Percentiles rank a stretch among this genome's conserved stretches.
These are phyloP conservation scores for Hydriomena furcata DNA, from an alignment of 2,888 invertebrate species.

Conservation along the genomic window DNA sequence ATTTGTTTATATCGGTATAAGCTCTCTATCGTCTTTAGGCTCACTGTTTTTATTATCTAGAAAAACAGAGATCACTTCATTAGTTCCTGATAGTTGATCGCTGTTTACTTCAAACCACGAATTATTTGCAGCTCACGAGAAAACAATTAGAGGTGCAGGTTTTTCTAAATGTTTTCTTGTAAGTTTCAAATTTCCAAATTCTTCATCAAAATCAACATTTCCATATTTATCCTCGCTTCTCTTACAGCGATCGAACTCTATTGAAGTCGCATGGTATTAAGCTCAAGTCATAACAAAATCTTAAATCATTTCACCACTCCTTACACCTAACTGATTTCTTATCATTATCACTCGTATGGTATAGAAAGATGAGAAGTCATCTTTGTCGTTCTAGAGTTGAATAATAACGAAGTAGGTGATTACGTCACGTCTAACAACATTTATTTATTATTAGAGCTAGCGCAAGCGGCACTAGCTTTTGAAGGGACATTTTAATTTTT, in stretches of 20 bases:
- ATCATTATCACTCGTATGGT: slow-evolving; percentile 40
- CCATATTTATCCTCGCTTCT: slow-evolving; percentile 11
- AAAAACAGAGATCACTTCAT: slow-evolving; percentile 66
- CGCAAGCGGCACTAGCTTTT: slow-evolving; percentile 55
- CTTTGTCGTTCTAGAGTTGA: slow-evolving; percentile 63
- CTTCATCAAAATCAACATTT: background rate
- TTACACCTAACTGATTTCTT: slow-evolving; percentile 46
- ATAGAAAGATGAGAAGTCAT: slow-evolving; percentile 47
- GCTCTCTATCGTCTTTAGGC: slow-evolving; percentile 80
- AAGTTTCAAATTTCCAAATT: slow-evolving; percentile 14
- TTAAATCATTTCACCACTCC: slow-evolving; percentile 42
- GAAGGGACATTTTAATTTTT: slow-evolving; percentile 54
- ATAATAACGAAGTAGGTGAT: slow-evolving; percentile 43
- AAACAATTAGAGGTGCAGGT: slow-evolving; percentile 29
- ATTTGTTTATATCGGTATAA: slow-evolving; percentile 75
- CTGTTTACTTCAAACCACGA: slow-evolving; percentile 9
- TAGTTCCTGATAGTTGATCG: slow-evolving; percentile 19
- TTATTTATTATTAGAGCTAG: slow-evolving; percentile 51
- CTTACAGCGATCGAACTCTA: slow-evolving; percentile 19
- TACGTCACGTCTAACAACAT: slow-evolving; percentile 58
- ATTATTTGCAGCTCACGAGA: slow-evolving; percentile 9
- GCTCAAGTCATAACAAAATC: slow-evolving; percentile 51
- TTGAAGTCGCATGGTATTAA: slow-evolving; percentile 45
- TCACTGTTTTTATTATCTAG: slow-evolving; percentile 62
- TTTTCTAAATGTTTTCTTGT: slow-evolving; percentile 19